Base-by-base conservation (phyloP, 2,888 invertebrate species). In the Xylophagus ater region DNA sequence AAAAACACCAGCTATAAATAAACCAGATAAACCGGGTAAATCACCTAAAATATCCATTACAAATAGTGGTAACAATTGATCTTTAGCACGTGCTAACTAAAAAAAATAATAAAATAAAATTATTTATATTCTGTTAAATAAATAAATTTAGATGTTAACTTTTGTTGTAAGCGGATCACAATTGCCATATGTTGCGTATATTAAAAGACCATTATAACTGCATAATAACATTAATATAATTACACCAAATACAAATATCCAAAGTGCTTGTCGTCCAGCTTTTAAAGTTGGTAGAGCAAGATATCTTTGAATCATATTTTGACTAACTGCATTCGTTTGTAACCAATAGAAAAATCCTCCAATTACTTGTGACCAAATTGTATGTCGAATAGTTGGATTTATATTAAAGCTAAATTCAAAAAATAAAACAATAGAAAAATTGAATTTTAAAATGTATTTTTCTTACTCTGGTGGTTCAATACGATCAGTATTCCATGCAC, bases 1-100 rank as follows among this genome's bases (percentile, higher is more conserved):
- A 53, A 90, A 90, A 2, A 92, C 81, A 21, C 89, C 88, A 19
- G 90, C 86, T 1, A 90, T 81, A 55, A 90, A 90, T 19, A 92
- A 65, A 4, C 92, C 92, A 0, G 88, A 81, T 50, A 92, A 66
- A 3, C 90, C 90, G 1, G 81, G 82, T 58, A 78, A 68, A 28
- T 78, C 71, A 1, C 79, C 76, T 23, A 89, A 59, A 8, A 81
- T 74, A 50, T 89, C 81, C 83, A 89, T 87, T 4, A 90, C 88
- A 41, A 87, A 72, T n/a, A 88, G 62, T 0, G 89, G 89, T 28
- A 90, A 58, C 3, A 90, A 62, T 62, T 90, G 83, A 55, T 85
- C 84, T 45, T 79, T 78, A 8, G 81, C 79, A 46, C 71, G 65
- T 1, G 80, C 82, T 34, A 83, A 57, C 68, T 78, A 45, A 29